Conservation (phyloP, 2,888 invertebrate species). For the Ischnus inquisitorius region DNA sequence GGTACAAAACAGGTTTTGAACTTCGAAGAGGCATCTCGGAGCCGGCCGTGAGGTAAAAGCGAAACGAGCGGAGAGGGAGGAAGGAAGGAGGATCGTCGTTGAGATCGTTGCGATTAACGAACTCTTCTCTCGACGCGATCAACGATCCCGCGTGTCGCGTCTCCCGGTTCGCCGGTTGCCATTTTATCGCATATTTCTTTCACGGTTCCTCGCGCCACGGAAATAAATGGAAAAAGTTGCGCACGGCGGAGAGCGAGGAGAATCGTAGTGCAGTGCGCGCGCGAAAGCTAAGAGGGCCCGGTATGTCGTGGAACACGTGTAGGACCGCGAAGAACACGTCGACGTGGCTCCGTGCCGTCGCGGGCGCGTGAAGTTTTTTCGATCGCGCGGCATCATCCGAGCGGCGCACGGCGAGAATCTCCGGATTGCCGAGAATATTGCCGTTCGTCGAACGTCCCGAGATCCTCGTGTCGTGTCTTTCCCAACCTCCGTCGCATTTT, state of each 20-base stretch:
- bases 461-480: not conserved
- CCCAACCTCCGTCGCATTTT: conserved; percentile 7
- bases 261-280: conserved; percentile 7
- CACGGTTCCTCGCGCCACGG: conserved; percentile 59
- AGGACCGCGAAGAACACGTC: conserved; percentile 58
- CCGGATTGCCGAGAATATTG: conserved; percentile 58
- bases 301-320: conserved; percentile 64
- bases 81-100: conserved; percentile 19
- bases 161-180: conserved; percentile 49
- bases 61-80: not conserved
- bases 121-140: conserved; percentile 53
- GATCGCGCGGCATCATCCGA: conserved; percentile 14
- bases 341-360: conserved; percentile 15
- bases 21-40: conserved; percentile 47
- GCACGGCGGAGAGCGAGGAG: conserved; percentile 22
- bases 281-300: conserved; percentile 40
- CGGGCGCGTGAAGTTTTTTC: conserved; percentile 42
- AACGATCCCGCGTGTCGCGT: conserved; percentile 44
- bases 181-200: conserved; percentile 45
- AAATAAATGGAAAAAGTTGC: conserved; percentile 66
- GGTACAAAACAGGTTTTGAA: conserved; percentile 50
- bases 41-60: conserved; percentile 12
- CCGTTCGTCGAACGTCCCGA: conserved; percentile 27
- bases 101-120: conserved; percentile 58
- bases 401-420: conserved; percentile 41